Conservation (phyloP, 2,888 invertebrate species). For the Diplazon laetatorius region DNA sequence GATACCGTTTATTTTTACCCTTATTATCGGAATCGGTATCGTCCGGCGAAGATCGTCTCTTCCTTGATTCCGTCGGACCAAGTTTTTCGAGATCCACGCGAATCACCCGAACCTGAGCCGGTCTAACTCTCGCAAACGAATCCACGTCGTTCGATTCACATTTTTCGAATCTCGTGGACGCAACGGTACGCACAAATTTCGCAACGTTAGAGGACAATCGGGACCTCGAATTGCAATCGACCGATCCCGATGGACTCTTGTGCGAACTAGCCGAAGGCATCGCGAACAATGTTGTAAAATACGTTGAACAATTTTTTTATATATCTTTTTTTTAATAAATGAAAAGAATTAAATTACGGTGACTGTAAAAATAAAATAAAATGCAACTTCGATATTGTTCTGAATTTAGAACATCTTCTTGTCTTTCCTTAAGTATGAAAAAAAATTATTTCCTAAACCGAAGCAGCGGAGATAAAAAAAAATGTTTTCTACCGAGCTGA, state of each 20-base stretch:
- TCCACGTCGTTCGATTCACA: conserved; percentile 2
- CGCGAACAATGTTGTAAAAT: not conserved
- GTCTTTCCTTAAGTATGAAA: no score
- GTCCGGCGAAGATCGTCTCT: conserved; percentile 43
- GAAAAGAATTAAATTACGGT: no score
- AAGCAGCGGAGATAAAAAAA: not conserved
- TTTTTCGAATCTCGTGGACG: not conserved
- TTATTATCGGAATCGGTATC: conserved; percentile 56
- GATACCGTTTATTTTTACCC: conserved; percentile 16
- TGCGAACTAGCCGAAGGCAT: conserved; percentile 45
- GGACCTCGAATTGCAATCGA: not conserved
- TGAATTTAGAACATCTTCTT: conserved; percentile 21
- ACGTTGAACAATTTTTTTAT: no score
- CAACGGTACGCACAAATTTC: not conserved
- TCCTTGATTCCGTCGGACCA: conserved; percentile 16
- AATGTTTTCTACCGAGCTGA: no score
- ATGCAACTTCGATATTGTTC: not conserved
- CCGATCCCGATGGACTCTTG: not conserved
- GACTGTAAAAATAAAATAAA: not conserved
- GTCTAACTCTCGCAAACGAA: conserved; percentile 27
- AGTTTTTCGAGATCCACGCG: conserved; percentile 38
- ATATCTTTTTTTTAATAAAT: no score
- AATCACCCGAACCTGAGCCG: conserved; percentile 32
- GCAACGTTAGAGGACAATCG: conserved; percentile 10
- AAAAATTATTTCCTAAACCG: not conserved